Evolutionary conservation across 1,140 invertebrate genomes (phyloP), one percentile per base, ranked within the genome.

Genomic region (Leptinotarsa lineolata): DNA sequence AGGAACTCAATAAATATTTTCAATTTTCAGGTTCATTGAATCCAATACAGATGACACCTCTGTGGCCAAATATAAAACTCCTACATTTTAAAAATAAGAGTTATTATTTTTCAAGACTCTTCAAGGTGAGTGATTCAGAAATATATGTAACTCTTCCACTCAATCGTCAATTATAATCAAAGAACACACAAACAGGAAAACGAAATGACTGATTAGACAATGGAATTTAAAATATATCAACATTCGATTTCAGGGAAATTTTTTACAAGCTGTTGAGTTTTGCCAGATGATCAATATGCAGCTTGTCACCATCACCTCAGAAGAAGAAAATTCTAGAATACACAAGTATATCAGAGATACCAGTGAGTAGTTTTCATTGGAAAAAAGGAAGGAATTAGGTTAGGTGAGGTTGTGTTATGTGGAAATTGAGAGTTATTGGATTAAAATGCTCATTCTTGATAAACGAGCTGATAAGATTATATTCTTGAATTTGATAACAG

Each of bases 261-360:
- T 70, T 24, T 15, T 59, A 5, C 46, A 70, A 60, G 68, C 46
- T 30, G 24, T n/a, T 8, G 18, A 59, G 15, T 70, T 59, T 59
- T 70, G 68, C 24, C 11, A 59, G 21, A 58, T 58, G 68, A 54
- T 70, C 20, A 12, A 30, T 11, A 70, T 70, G 68, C 54, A 24
- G 8, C 22, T 60, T 11, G 48, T 70, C 15, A 58, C 68, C 4
- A 70, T 70, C 20, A 3, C 20, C 2, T 70, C 68, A 5, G 68
- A 58, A 5, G 22, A 54, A 60, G 68, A 70, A 59, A 70, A 70
- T 21, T 3, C 5, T 3, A 24, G 18, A 22, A 15, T 70, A n/a
- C 18, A 70, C 12, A 70, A 70, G 58, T 70, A 70, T 59, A 22
- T 58, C 2, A 58, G 68, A 58, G 68, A 70, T n/a, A 70, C 13